These are phyloP conservation scores for Sylvicola cinctus DNA, from an alignment of 2,888 invertebrate species.

Conservation along the genomic window DNA sequence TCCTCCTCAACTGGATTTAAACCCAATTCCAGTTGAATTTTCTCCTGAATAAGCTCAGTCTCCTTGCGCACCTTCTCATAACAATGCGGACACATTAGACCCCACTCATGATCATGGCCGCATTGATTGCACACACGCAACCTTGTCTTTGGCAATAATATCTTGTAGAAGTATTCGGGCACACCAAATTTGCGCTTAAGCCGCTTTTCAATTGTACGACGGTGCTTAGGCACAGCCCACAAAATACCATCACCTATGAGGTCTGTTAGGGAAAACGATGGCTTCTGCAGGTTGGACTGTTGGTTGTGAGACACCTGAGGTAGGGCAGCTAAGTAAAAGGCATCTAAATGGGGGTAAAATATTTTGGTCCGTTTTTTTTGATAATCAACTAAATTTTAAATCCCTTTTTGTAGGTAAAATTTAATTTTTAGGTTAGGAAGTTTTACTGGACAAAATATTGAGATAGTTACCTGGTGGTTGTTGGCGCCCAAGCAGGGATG, in stretches of 20 bases:
- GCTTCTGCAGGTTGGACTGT: conserved; percentile 4
- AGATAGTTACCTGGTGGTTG: conserved; percentile 31
- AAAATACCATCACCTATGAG: conserved; percentile 52
- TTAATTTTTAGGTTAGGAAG: too few species aligned
- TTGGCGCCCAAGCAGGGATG: conserved; percentile 18
- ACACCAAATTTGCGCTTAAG: conserved; percentile 49
- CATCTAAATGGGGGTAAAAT: conserved; percentile 4
- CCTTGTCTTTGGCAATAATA: conserved; percentile 47
- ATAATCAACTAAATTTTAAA: too few species aligned
- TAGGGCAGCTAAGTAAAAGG: conserved; percentile 4
- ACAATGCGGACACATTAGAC: conserved; percentile 64
- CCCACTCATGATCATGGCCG: conserved; percentile 63
- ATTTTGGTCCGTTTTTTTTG: too few species aligned
- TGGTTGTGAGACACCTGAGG: conserved; percentile 9
- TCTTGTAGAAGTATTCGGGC: conserved; percentile 45
- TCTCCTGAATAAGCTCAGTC: conserved; percentile 57
- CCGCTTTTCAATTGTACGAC: conserved; percentile 57
- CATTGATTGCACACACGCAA: conserved; percentile 59
- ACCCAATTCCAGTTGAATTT: conserved; percentile 47
- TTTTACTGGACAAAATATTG: too few species aligned
- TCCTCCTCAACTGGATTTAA: conserved; percentile 61
- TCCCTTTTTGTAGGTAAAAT: too few species aligned
- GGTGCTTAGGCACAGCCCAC: conserved; percentile 61
- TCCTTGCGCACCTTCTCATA: conserved; percentile 65
- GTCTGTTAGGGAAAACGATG: conserved; percentile 34